These are phyloP conservation scores for Nomia melanderi DNA, from an alignment of 1,140 invertebrate genomes.

Conservation along the genomic window DNA sequence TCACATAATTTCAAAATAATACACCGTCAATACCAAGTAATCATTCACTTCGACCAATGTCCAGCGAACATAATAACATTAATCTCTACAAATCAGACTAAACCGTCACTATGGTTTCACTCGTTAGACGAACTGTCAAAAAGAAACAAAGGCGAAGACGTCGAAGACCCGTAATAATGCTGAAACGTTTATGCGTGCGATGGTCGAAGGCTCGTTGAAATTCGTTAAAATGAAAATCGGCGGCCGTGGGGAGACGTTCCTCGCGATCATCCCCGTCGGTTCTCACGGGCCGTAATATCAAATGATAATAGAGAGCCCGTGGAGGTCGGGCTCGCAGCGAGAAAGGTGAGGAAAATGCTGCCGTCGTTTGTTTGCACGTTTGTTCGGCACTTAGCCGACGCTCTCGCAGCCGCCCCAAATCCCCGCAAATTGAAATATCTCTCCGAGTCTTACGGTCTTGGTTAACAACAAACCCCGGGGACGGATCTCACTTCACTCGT, in stretches of 20 bases:
- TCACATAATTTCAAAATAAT: too few species aligned
- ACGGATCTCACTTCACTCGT: conserved; percentile 69
- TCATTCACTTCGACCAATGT: too few species aligned
- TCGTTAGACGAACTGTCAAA: too few species aligned
- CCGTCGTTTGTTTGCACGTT: conserved; percentile 67
- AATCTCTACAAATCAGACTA: too few species aligned
- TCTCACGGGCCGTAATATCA: conserved; percentile 51
- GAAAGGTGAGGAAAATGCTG: conserved; percentile 56
- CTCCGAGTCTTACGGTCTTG: conserved; percentile 66
- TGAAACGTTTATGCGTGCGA: too few species aligned
- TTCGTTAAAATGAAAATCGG: not conserved
- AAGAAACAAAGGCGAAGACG: too few species aligned
- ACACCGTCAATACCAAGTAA: too few species aligned
- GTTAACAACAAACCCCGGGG: conserved; percentile 72
- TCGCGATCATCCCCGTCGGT: not conserved
- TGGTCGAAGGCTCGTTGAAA: too few species aligned
- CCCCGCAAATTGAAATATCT: conserved; percentile 75
- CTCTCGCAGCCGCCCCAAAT: conserved; percentile 62
- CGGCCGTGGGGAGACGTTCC: not conserved
- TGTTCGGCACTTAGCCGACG: conserved; percentile 68
- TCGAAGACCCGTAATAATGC: too few species aligned
- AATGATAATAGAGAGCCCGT: conserved; percentile 58
- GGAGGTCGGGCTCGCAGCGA: conserved; percentile 2
- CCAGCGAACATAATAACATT: too few species aligned
- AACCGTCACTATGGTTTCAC: too few species aligned